A percentile compares a stretch with the other conserved stretches of the same genome.
phyloP scores from a whole-genome alignment of 2,888 invertebrate species.

The Stenodema calcarata region DNA sequence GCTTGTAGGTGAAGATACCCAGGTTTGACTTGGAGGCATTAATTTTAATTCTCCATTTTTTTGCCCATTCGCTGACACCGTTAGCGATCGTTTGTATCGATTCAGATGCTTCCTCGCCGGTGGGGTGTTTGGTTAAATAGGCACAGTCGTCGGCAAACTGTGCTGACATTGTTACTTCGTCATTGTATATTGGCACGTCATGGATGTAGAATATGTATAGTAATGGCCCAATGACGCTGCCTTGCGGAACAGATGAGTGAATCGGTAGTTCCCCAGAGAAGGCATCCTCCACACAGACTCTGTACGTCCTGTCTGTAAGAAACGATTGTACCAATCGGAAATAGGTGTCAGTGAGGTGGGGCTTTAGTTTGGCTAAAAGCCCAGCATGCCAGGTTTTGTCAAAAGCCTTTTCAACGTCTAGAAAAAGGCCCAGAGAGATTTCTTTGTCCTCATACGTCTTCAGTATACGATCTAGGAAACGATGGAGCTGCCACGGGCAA shows the following conservation, averaged over 20 bases:
- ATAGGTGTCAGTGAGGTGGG: too few relatives aligned
- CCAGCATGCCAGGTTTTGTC: not conserved
- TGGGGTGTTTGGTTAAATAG: not conserved
- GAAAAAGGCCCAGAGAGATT: too few relatives aligned
- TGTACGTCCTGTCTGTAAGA: not conserved
- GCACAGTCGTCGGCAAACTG: not conserved
- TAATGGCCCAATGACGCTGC: not conserved
- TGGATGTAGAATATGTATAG: not conserved
- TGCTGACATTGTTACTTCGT: not conserved
- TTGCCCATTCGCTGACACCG: not conserved
- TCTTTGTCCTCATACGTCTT: too few relatives aligned
- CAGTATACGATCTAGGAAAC: not conserved
- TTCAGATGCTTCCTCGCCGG: not conserved
- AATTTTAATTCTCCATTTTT: not conserved
- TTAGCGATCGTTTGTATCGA: not conserved
- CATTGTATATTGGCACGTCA: not conserved
- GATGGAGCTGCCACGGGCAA: not conserved
- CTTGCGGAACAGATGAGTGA: not conserved
- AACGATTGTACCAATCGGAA: too few relatives aligned
- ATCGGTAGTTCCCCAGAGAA: not conserved
- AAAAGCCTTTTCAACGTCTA: too few relatives aligned
- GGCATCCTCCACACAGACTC: not conserved
- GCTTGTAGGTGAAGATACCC: not conserved
- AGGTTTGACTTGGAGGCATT: conserved; percentile 8
- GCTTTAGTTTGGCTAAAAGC: too few relatives aligned